These are phyloP conservation scores for Trisateles emortualis DNA, from an alignment of 2,888 invertebrate genomes.

Conservation along the genomic window DNA sequence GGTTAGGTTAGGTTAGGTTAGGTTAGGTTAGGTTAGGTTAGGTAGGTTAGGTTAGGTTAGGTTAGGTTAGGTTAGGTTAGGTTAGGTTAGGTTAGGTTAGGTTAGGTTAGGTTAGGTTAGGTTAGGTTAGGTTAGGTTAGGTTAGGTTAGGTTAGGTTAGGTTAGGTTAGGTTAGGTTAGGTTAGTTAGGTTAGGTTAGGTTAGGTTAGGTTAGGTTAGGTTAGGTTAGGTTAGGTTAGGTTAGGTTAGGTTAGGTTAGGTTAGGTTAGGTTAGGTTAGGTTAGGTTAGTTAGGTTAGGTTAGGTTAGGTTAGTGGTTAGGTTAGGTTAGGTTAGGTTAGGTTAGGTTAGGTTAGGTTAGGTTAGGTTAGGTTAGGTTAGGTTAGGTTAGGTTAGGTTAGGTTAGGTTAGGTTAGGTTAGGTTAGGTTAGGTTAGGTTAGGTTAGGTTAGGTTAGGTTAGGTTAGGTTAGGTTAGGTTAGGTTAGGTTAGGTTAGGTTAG, in stretches of 20 bases:
- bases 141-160: slow-evolving; percentile 38
- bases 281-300: slow-evolving; percentile 20
- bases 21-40: slow-evolving; percentile 28
- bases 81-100: slow-evolving; percentile 5
- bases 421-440: slow-evolving; percentile 29
- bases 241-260: slow-evolving; percentile 10
- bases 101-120: slow-evolving; percentile 15
- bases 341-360: slow-evolving; percentile 19
- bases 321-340: slow-evolving; percentile 26
- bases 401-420: slow-evolving; percentile 21
- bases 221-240: slow-evolving; percentile 6
- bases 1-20: slow-evolving; percentile 29
- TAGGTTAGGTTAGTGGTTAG: slow-evolving; percentile 10
- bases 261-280: slow-evolving; percentile 10
- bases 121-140: slow-evolving; percentile 28
- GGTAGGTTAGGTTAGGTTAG: slow-evolving; percentile 20
- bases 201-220: slow-evolving; percentile 20
- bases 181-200: slow-evolving; percentile 24
- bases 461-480: slow-evolving; percentile 40
- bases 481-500: slow-evolving; percentile 34
- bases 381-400: slow-evolving; percentile 25
- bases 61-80: slow-evolving; percentile 15
- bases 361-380: slow-evolving; percentile 4
- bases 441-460: slow-evolving; percentile 39
- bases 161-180: slow-evolving; percentile 33